Conservation (phyloP, 2,797 vertebrate species). For the Eulemur coronatus region DNA sequence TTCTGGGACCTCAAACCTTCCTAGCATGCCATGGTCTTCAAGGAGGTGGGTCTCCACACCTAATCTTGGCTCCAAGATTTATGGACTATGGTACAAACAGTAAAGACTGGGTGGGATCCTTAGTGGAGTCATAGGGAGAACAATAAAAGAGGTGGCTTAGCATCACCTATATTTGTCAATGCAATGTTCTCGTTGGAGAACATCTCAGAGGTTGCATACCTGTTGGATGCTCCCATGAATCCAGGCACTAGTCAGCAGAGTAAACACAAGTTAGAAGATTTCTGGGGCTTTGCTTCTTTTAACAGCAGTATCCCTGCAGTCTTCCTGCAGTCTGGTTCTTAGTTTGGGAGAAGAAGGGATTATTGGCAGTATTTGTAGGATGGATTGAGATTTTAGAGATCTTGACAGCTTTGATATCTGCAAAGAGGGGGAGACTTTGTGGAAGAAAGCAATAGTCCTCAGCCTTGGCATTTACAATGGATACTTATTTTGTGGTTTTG, state of each 20-base stretch:
- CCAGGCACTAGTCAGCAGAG: neutral
- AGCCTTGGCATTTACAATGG: neutral
- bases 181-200: neutral
- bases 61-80: neutral
- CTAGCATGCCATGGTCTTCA: neutral
- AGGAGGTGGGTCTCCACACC: neutral
- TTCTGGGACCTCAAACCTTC: neutral
- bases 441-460: neutral
- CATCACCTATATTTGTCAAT: neutral
- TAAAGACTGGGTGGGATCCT: neutral
- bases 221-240: neutral
- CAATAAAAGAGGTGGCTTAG: neutral
- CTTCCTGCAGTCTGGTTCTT: neutral
- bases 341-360: neutral
- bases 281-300: neutral
- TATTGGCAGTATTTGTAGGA: neutral
- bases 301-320: neutral
- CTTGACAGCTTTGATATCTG: neutral
- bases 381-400: neutral
- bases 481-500: neutral
- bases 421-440: neutral
- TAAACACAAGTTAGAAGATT: neutral
- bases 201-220: neutral
- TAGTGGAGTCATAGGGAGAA: neutral
- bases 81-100: neutral